Base-by-base conservation (phyloP, 2,113 vertebrate genomes). In the Melanotaenia duboulayi region DNA sequence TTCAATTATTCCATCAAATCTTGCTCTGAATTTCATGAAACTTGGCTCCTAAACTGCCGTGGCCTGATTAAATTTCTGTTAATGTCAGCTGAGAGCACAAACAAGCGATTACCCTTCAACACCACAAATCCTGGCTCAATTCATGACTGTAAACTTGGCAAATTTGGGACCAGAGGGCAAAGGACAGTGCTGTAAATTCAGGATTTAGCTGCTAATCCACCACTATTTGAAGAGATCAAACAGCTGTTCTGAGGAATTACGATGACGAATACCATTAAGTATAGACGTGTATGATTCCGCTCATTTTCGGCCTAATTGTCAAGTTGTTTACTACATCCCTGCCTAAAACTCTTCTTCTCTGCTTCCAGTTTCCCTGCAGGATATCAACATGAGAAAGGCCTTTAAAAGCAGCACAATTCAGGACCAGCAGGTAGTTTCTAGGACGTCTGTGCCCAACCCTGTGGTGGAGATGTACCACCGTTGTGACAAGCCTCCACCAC, bases 351-450 rank as follows among this genome's bases (percentile, higher is more conserved):
- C 3, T 62, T 16, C 1, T 20, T 5, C 46, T 35, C 40, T 42
- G 49, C 25, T 25, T 60, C 22, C 91, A 97, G 96, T 97, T 22
- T 97, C 96, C 0, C 91, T 97, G 81, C 96, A 97, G 89, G 96
- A 97, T 67, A 97, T 97, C 87, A 97, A 97, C 93, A 97, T 97
- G 96, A 90, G 96, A 84, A 97, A 97, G 88, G 96, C 96, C 17
- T 97, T 97, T 80, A 97, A 96, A 91, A 97, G 96, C 85, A 96
- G 96, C 62, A 97, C 96, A 2, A 95, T 93, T 74, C 96, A 97
- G 91, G 96, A 97, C 84, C 96, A 97, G 90, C 96, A 97, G 89
- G 96, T 97, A 1, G 96, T 97, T 74, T 97, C 96, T 0, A 93
- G 96, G 70, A 95, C 95, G 48, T 96, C 96, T 11, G 96, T 97